A percentile compares a stretch with the other conserved stretches of the same genome.
Evolutionary conservation across 2,888 invertebrate genomes (phyloP).

Genomic region (Dorcus parallelipipedus): DNA sequence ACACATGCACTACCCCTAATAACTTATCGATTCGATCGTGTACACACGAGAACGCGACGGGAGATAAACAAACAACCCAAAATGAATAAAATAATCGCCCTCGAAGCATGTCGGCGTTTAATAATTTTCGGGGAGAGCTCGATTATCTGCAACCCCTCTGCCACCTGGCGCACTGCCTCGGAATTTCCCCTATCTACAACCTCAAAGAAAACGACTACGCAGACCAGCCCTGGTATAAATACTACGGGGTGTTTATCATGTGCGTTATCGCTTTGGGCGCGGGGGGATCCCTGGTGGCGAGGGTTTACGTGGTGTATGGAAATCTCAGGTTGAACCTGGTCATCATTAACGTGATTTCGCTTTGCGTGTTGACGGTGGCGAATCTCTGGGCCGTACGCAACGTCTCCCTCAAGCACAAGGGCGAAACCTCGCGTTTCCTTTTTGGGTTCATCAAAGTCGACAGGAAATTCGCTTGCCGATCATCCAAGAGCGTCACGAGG

Average conservation of each 20-base stretch:
- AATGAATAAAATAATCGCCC: too few relatives aligned
- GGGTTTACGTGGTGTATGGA: not conserved
- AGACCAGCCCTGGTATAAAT: not conserved
- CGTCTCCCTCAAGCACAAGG: not conserved
- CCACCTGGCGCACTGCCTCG: not conserved
- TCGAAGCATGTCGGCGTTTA: too few relatives aligned
- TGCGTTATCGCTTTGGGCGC: not conserved
- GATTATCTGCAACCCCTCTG: not conserved
- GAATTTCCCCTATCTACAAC: not conserved
- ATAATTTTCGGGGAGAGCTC: too few relatives aligned
- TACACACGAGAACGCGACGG: too few relatives aligned
- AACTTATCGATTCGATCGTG: too few relatives aligned
- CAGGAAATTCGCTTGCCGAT: not conserved
- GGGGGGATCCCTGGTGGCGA: not conserved
- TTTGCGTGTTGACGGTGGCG: conserved; percentile 1
- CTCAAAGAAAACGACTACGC: not conserved
- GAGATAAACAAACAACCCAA: too few relatives aligned
- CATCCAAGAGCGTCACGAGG: not conserved
- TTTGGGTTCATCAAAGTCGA: not conserved
- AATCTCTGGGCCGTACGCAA: not conserved
- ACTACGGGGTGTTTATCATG: not conserved
- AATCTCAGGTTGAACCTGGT: not conserved
- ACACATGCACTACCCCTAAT: too few relatives aligned
- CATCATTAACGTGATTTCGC: conserved; percentile 1
- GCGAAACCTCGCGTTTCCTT: not conserved